Base-by-base conservation (phyloP, 1,140 invertebrate genomes). In the Popillia japonica region DNA sequence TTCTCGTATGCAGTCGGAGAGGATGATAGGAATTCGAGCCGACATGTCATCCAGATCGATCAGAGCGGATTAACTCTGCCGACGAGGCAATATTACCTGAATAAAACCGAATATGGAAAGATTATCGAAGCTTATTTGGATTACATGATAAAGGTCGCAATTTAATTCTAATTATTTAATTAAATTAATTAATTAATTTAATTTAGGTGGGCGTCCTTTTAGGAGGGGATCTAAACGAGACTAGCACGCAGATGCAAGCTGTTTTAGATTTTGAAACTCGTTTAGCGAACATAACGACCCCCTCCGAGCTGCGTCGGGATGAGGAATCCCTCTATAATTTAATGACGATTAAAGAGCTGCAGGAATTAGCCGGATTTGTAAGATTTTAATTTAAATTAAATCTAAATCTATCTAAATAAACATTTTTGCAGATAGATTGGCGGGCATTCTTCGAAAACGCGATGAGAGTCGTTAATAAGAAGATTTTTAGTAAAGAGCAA, bases 91-190 rank as follows among this genome's bases (percentile, higher is more conserved):
- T 95, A 96, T 86, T 99, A 99, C 85, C 88, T 98, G 9, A 99
- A 99, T 86, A 94, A 95, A 87, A 95, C 94, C 4, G 91, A 92
- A 77, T 92, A 94, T 81, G 90, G 89, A 59, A 95, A 97, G 90
- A 91, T 97, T 10, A 86, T 98, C 40, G 89, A 91, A 10, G 96
- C 96, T 0, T 98, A 98, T 85, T 88, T 97, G 79, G 93, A 96
- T 59, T 99, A 97, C 86, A 98, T 98, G 96, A 96, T 94, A 0
- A 94, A 94, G 88, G 93, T 93, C n/a, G n/a, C n/a, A n/a, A n/a
- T n/a, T n/a, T n/a, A n/a, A n/a, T n/a, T n/a, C n/a, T n/a, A n/a
- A n/a, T n/a, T n/a, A n/a, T n/a, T n/a, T n/a, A n/a, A n/a, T n/a
- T n/a, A n/a, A n/a, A n/a, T n/a, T 11, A n/a, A 22, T 68, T 3